Evolutionary conservation across 2,113 vertebrate genomes (phyloP).

Genomic region (Verasper variegatus): DNA sequence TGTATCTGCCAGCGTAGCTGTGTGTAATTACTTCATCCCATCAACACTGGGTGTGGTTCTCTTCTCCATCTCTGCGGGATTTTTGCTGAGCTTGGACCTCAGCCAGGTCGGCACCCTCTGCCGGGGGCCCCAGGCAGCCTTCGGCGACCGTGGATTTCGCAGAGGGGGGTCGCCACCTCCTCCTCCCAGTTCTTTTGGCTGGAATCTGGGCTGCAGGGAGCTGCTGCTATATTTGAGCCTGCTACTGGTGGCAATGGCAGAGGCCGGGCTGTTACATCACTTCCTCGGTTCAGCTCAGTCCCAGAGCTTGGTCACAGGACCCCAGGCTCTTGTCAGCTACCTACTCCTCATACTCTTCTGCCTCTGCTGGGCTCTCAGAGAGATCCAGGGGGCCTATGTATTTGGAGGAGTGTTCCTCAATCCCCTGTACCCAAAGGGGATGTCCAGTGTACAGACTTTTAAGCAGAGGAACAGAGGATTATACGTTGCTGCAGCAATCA

Average conservation of each 20-base stretch:
- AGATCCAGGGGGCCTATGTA: slow-evolving; percentile 91
- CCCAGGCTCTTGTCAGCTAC: slow-evolving; percentile 87
- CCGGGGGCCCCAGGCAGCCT: slow-evolving; percentile 68
- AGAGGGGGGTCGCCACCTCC: slow-evolving; percentile 55
- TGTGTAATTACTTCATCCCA: slow-evolving; percentile 92
- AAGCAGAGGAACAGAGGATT: slow-evolving; percentile 87
- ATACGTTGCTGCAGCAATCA: slow-evolving; percentile 85
- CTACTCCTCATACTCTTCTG: slow-evolving; percentile 87
- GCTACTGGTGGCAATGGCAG: slow-evolving; percentile 84
- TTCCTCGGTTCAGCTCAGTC: slow-evolving; percentile 74
- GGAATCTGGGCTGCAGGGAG: slow-evolving; percentile 84
- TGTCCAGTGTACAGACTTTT: slow-evolving; percentile 86
- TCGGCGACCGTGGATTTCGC: slow-evolving; percentile 68
- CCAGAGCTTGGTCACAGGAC: slow-evolving; percentile 74
- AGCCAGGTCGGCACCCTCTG: slow-evolving; percentile 85
- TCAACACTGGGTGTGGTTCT: slow-evolving; percentile 90
- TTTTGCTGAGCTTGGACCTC: slow-evolving; percentile 94
- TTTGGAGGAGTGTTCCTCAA: slow-evolving; percentile 92
- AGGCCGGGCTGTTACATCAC: slow-evolving; percentile 89
- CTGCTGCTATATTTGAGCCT: slow-evolving; percentile 84
- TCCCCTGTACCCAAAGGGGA: slow-evolving; percentile 92
- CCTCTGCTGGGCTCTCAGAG: slow-evolving; percentile 87
- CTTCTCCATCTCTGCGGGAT: slow-evolving; percentile 92
- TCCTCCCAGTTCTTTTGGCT: slow-evolving; percentile 71
- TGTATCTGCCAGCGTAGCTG: slow-evolving; percentile 85